phyloP scores from a whole-genome alignment of 2,113 vertebrate genomes.

The Phainopepla nitens region DNA sequence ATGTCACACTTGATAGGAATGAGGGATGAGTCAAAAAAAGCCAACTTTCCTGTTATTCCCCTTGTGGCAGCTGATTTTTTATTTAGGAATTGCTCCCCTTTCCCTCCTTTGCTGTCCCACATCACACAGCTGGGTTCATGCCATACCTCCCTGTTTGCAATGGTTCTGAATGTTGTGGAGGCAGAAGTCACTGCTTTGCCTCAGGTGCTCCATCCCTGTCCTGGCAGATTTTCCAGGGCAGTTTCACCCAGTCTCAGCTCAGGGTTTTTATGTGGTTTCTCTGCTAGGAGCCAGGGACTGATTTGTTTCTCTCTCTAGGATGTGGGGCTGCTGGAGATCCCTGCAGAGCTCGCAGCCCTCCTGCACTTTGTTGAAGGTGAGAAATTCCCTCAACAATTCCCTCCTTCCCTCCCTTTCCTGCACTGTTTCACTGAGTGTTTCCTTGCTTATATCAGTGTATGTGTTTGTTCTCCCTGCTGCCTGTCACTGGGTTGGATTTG shows the following conservation, averaged over 20 bases:
- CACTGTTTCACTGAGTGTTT: not conserved
- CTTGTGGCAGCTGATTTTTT: not conserved
- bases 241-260: not conserved
- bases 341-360: conserved; percentile 85
- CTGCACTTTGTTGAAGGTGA: conserved; percentile 78
- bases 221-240: not conserved
- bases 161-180: not conserved
- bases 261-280: not conserved
- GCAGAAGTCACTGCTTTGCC: not conserved
- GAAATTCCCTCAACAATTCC: not conserved
- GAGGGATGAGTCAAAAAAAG: not conserved
- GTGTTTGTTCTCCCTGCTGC: not conserved
- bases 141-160: not conserved
- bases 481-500: not conserved
- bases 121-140: not conserved
- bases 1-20: not conserved
- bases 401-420: not conserved
- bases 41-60: not conserved
- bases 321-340: conserved; percentile 87
- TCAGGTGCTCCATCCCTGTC: not conserved
- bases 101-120: not conserved
- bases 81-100: not conserved
- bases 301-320: conserved; percentile 72
- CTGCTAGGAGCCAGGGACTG: not conserved
- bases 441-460: not conserved